Evolutionary conservation across 2,888 invertebrate species (phyloP).

Genomic region (Pristionchus exspectatus): DNA sequence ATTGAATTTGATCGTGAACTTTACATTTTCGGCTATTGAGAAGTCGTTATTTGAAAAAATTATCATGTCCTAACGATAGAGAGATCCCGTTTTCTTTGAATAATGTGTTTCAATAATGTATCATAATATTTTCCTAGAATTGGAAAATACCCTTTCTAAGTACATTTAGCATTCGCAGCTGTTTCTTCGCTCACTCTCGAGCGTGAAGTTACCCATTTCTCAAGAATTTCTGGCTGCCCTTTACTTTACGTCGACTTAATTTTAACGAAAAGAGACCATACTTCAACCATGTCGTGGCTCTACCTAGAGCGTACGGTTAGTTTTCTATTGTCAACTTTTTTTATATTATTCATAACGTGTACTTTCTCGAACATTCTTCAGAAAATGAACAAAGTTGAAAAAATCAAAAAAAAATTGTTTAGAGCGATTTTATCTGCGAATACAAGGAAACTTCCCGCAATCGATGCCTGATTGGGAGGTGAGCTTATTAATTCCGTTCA

Average conservation of each 20-base stretch:
- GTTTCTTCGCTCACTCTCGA: neutral
- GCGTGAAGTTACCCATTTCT: neutral
- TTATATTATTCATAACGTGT: no score
- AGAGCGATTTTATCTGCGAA: neutral
- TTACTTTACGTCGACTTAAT: neutral
- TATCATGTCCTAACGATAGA: no score
- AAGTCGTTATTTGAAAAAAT: no score
- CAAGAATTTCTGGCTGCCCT: neutral
- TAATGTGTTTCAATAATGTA: no score
- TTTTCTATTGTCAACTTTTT: neutral
- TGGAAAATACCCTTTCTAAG: neutral
- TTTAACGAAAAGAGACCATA: no score
- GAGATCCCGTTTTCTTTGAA: no score
- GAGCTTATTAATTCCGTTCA: neutral
- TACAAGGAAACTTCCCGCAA: neutral
- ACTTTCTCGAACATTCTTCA: no score
- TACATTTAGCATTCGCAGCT: neutral
- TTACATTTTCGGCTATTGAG: no score
- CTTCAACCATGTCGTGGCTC: neutral
- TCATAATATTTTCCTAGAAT: no score
- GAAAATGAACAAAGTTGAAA: neutral
- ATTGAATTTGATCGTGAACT: no score
- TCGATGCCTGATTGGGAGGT: neutral
- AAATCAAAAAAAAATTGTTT: neutral
- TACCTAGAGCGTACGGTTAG: neutral